Conservation (phyloP, 2,797 vertebrate species). For the Cephalopachus bancanus region DNA sequence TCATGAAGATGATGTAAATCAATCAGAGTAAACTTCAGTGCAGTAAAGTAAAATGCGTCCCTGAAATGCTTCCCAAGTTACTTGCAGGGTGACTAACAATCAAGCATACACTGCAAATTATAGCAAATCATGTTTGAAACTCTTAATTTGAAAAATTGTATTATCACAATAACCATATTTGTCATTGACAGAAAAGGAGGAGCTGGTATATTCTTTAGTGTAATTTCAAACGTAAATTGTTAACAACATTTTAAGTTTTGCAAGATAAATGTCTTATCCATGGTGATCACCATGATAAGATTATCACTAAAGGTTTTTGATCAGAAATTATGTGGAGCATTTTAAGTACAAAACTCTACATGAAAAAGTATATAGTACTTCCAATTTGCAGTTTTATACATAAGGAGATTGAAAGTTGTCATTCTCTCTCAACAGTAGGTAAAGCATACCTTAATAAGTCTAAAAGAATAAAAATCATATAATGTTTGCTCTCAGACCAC, state of each 20-base stretch:
- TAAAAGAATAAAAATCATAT: too few species aligned
- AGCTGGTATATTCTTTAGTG: background rate
- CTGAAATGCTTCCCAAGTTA: too few species aligned
- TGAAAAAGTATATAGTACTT: background rate
- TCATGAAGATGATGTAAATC: too few species aligned
- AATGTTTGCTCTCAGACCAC: too few species aligned
- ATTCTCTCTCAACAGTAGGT: background rate
- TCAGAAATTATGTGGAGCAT: background rate
- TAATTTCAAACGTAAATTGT: background rate
- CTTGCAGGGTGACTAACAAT: background rate
- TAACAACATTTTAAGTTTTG: background rate
- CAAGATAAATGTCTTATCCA: background rate
- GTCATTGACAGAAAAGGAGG: background rate
- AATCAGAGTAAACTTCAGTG: too few species aligned
- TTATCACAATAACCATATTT: background rate
- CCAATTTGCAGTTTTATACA: background rate
- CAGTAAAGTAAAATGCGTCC: too few species aligned
- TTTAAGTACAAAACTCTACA: background rate
- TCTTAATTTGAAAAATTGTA: background rate
- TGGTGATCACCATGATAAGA: background rate
- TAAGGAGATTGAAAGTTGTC: background rate
- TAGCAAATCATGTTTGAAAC: background rate
- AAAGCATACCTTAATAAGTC: background rate
- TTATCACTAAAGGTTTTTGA: background rate
- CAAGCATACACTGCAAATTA: background rate